Conservation (phyloP, 1,140 invertebrate species). For the Stegodyphus dumicola region DNA sequence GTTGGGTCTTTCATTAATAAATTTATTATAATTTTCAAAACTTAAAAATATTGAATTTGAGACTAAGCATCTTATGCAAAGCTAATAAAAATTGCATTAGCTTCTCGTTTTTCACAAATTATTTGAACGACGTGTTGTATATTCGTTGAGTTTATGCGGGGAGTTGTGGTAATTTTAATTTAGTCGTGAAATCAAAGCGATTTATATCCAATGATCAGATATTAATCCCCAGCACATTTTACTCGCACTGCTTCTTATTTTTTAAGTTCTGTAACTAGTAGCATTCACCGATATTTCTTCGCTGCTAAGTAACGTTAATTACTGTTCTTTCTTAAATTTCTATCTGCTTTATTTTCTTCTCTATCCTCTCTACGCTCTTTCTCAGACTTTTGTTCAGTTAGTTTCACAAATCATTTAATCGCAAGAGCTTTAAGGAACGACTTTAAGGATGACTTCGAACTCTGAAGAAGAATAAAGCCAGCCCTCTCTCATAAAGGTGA, state of each 20-base stretch:
- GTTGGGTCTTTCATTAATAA: too few species aligned
- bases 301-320: conserved; percentile 15
- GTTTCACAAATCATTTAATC: conserved; percentile 42
- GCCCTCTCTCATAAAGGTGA: conserved; percentile 23
- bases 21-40: too few species aligned
- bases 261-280: conserved; percentile 33
- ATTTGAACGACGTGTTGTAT: too few species aligned
- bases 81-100: too few species aligned
- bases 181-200: too few species aligned
- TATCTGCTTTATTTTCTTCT: conserved; percentile 56
- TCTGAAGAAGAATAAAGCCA: conserved; percentile 22
- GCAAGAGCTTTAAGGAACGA: conserved; percentile 50
- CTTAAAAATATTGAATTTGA: too few species aligned
- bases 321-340: conserved; percentile 32
- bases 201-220: background rate
- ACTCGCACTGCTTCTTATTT: conserved; percentile 51
- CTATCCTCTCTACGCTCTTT: conserved; percentile 55
- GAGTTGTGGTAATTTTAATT: too few species aligned
- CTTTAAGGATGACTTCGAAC: conserved; percentile 27
- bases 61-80: too few species aligned
- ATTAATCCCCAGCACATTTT: conserved; percentile 56
- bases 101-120: too few species aligned
- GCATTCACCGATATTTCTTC: conserved; percentile 50
- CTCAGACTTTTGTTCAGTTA: conserved; percentile 50
- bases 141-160: too few species aligned